Base-by-base conservation (phyloP, 2,888 invertebrate species). In the Orthonychiurus folsomi region DNA sequence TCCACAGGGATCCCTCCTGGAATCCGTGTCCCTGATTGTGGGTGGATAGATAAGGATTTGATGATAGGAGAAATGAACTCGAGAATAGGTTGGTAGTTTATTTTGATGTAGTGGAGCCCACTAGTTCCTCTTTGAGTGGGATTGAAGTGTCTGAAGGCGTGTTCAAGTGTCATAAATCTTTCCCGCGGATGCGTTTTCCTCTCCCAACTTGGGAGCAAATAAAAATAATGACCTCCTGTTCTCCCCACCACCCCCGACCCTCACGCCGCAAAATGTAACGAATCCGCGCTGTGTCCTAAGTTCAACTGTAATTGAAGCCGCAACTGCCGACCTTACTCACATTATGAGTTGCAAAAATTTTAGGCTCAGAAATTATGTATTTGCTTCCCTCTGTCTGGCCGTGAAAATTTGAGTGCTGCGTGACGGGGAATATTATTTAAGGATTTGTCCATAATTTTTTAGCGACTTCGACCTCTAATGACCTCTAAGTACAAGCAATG, bases 201-300 rank as follows among this genome's bases (percentile, higher is more conserved):
- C 37, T 37, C 9, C 9, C 37, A 9, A 15, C 37, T 37, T 37
- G 37, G 37, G 9, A 37, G 37, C 9, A 37, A 37, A 37, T 37
- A 37, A 37, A 37, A 37, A 37, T 37, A 37, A 37, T 37, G 37
- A 37, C 37, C 37, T 37, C n/a, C 37, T 37, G 37, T 37, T 37
- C 37, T n/a, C n/a, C n/a, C n/a, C n/a, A n/a, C n/a, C n/a, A n/a
- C n/a, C n/a, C n/a, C n/a, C n/a, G n/a, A n/a, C n/a, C n/a, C n/a
- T n/a, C n/a, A n/a, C n/a, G n/a, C 37, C 37, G 15, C 37, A 37
- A 37, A 37, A 5, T 37, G 15, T 37, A 37, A 37, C 37, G 37
- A 37, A 37, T 37, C 37, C 5, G 5, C 37, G 5, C 37, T 9
- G 37, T 5, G 37, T 37, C 9, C 15, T 37, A 37, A 9, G 37